Conservation (phyloP, 2,113 vertebrate genomes). For the Saguinus midas region DNA sequence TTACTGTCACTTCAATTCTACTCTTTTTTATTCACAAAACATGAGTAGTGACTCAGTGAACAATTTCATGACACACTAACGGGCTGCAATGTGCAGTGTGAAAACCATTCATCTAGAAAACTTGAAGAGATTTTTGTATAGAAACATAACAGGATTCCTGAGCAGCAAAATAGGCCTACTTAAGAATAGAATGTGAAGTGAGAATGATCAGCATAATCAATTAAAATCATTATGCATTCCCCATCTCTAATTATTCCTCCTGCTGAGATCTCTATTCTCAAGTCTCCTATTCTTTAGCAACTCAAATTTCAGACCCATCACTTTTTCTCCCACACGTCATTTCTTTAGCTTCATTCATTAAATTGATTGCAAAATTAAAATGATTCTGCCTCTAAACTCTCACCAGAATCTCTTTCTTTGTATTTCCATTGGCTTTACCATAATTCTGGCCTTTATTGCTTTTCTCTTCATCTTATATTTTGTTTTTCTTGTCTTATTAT, state of each 20-base stretch:
- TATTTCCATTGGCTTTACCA: neutral
- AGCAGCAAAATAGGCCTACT: neutral
- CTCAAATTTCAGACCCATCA: neutral
- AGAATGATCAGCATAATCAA: neutral
- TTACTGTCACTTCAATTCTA: neutral
- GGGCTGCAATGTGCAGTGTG: neutral
- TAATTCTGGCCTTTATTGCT: neutral
- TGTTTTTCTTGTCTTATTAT: neutral
- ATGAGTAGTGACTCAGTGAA: neutral
- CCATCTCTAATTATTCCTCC: neutral
- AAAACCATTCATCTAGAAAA: slow-evolving; percentile 43
- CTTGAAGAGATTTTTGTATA: slow-evolving; percentile 18
- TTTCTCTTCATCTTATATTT: neutral
- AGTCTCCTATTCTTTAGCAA: neutral
- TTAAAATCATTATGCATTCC: neutral
- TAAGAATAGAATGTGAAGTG: neutral
- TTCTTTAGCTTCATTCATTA: neutral
- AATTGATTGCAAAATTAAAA: neutral
- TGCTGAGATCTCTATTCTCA: neutral
- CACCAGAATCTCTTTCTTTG: neutral
- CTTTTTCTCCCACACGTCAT: neutral
- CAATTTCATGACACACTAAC: neutral
- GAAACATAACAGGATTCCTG: neutral
- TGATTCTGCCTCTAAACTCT: neutral
- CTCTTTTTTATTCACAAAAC: neutral